phyloP scores from a whole-genome alignment of 2,113 vertebrate species.

The Thunnus maccoyii region DNA sequence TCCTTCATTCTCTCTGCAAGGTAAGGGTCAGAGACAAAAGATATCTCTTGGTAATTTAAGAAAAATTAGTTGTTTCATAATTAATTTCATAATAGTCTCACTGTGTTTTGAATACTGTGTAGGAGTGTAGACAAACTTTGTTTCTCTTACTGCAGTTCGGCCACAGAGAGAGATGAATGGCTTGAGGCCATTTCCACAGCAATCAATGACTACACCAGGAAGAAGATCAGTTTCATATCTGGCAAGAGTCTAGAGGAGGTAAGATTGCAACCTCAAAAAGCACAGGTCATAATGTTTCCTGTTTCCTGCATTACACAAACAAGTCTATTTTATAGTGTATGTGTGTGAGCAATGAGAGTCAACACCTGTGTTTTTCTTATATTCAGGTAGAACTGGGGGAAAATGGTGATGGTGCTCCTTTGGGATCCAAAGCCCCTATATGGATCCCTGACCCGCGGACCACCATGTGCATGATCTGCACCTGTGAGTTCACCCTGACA shows the following conservation, averaged over 20 bases:
- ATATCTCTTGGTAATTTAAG: not conserved
- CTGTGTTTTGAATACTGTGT: not conserved
- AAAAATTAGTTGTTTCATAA: not conserved
- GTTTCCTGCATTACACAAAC: not conserved
- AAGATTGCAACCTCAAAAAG: not conserved
- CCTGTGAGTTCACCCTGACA: constrained; percentile 94
- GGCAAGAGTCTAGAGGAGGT: constrained; percentile 89
- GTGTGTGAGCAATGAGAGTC: not conserved
- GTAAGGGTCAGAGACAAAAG: constrained; percentile 77
- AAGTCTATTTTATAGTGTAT: not conserved
- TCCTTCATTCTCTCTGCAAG: constrained; percentile 98
- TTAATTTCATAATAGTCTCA: not conserved
- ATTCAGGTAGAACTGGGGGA: constrained; percentile 83
- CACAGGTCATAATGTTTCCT: not conserved
- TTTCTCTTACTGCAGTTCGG: constrained; percentile 85
- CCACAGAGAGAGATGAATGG: constrained; percentile 95
- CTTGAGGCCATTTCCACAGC: constrained; percentile 93
- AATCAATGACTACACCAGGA: constrained; percentile 93
- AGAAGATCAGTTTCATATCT: constrained; percentile 93
- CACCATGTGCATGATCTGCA: constrained; percentile 99
- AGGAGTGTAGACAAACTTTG: not conserved
- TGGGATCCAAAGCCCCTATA: constrained; percentile 96
- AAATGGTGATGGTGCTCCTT: constrained; percentile 81
- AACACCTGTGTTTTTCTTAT: not conserved
- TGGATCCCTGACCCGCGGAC: constrained; percentile 96